Conservation (phyloP, 2,797 vertebrate genomes). For the Morus bassanus region DNA sequence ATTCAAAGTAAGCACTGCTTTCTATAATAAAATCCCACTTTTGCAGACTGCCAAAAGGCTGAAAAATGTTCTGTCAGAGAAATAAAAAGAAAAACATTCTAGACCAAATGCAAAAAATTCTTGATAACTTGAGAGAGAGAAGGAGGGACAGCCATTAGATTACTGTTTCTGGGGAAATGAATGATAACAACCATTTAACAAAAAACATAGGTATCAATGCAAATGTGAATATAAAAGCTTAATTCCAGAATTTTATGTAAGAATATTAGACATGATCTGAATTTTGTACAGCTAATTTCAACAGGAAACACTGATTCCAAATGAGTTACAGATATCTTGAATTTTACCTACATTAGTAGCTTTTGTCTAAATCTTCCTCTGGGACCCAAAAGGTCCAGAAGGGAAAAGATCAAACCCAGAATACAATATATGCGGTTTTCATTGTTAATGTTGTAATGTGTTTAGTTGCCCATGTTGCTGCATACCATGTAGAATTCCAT, state of each 20-base stretch:
- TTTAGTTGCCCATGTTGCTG: not conserved
- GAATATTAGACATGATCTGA: not conserved
- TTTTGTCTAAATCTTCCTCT: not conserved
- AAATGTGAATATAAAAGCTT: not conserved
- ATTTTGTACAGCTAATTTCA: constrained; percentile 17
- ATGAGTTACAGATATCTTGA: not conserved
- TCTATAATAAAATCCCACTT: constrained; percentile 3
- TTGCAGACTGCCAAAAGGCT: not conserved
- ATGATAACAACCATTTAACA: not conserved
- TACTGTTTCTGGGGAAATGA: not conserved
- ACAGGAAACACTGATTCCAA: not conserved
- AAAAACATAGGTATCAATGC: not conserved
- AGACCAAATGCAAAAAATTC: not conserved
- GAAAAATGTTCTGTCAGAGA: constrained; percentile 7
- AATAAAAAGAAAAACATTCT: not conserved
- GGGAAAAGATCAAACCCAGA: not conserved
- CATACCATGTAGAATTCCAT: not conserved
- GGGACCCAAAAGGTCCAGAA: not conserved
- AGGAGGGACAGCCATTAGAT: not conserved
- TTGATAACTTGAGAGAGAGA: not conserved
- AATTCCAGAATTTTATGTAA: not conserved
- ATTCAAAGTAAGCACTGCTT: not conserved
- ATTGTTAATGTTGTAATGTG: not conserved
- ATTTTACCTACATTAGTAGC: not conserved
- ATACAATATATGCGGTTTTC: not conserved